Evolutionary conservation across 2,888 invertebrate genomes (phyloP).

Genomic region (Nomada ruficornis): DNA sequence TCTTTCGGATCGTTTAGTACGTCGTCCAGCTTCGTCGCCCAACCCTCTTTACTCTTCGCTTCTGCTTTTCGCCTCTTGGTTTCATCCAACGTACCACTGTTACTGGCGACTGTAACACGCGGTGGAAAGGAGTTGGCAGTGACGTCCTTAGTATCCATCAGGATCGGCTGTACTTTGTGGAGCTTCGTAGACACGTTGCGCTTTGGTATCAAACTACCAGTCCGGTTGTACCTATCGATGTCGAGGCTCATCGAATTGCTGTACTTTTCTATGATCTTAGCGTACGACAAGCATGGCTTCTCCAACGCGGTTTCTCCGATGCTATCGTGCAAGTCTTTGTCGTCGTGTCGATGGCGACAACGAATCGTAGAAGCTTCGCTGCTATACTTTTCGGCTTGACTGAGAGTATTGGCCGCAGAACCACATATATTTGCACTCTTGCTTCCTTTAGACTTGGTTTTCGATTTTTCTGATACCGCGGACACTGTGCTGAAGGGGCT

Average conservation of each 20-base stretch:
- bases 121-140: neutral
- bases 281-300: constrained; percentile 49
- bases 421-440: neutral
- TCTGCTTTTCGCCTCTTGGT: no score
- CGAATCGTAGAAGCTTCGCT: neutral
- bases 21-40: constrained; percentile 51
- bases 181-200: constrained; percentile 27
- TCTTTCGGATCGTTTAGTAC: constrained; percentile 50
- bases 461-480: neutral
- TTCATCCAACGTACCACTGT: neutral
- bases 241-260: constrained; percentile 19
- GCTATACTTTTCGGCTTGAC: neutral
- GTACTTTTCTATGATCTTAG: constrained; percentile 53
- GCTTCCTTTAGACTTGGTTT: neutral
- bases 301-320: neutral
- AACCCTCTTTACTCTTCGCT: neutral
- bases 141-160: neutral
- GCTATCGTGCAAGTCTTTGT: neutral
- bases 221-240: neutral
- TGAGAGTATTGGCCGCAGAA: neutral
- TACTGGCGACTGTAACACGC: neutral
- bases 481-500: constrained; percentile 55
- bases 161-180: neutral
- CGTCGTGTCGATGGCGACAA: neutral
- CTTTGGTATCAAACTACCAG: neutral